Percentiles rank a stretch among this genome's conserved stretches.
Evolutionary conservation across 1,140 invertebrate species (phyloP).

Genomic region (Zophobas morio): DNA sequence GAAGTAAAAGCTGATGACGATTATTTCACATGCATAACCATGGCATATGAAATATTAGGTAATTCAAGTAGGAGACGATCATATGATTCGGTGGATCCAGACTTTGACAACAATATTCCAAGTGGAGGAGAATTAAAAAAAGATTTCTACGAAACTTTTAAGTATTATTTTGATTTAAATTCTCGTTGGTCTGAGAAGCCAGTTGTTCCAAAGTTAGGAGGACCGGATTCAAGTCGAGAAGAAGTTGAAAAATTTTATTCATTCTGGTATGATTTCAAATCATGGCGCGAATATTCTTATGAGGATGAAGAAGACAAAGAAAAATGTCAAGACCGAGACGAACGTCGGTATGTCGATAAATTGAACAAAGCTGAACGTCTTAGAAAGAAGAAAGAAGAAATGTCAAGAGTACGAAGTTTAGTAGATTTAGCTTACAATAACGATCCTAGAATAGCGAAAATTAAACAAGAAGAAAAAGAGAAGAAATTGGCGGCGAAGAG

Average conservation of each 20-base stretch:
- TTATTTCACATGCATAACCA: conserved; percentile 99
- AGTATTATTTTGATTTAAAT: conserved; percentile 89
- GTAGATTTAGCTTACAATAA: conserved; percentile 95
- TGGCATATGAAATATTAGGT: conserved; percentile 93
- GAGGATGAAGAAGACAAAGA: conserved; percentile 99
- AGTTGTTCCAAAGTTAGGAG: conserved; percentile 89
- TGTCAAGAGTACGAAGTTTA: conserved; percentile 87
- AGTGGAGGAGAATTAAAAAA: conserved; percentile 81
- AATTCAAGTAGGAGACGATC: conserved; percentile 86
- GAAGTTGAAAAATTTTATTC: conserved; percentile 90
- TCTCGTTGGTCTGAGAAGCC: conserved; percentile 92
- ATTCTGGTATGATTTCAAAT: conserved; percentile 98
- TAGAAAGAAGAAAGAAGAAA: conserved; percentile 97
- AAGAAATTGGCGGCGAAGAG: conserved; percentile 90
- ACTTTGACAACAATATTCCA: conserved; percentile 93
- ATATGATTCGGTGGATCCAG: conserved; percentile 97
- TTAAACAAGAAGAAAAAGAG: conserved; percentile 95
- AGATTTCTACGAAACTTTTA: conserved; percentile 87
- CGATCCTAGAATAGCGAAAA: conserved; percentile 93
- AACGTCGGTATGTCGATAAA: conserved; percentile 97
- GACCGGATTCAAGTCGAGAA: conserved; percentile 77
- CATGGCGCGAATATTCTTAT: conserved; percentile 99
- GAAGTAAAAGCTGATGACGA: conserved; percentile 89
- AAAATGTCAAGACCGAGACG: conserved; percentile 95
- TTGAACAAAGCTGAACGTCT: conserved; percentile 93